Evolutionary conservation across 2,888 invertebrate species (phyloP).

Genomic region (Brassicogethes aeneus): DNA sequence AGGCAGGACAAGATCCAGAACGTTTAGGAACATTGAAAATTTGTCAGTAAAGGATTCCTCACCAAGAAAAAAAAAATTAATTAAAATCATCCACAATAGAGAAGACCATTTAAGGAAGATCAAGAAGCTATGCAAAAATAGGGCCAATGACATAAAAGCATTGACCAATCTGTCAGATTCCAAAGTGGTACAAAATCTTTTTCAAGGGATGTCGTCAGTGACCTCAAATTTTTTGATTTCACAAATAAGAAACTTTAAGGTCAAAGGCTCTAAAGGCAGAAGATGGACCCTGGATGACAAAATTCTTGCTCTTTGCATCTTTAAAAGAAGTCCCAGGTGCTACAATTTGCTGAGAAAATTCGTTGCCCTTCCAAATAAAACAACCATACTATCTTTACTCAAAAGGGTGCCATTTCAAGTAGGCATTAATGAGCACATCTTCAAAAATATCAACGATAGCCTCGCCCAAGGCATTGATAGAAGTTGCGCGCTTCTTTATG

Average conservation of each 20-base stretch:
- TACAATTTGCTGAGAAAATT: no score
- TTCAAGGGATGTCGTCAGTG: slow-evolving; percentile 4
- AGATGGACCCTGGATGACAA: slow-evolving; percentile 15
- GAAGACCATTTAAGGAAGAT: background rate
- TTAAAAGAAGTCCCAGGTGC: slow-evolving; percentile 11
- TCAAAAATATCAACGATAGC: slow-evolving; percentile 6
- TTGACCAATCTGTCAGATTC: background rate
- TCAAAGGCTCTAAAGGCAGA: slow-evolving; percentile 9
- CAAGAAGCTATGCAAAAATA: background rate
- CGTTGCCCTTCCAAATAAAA: slow-evolving; percentile 5
- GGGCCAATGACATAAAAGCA: background rate
- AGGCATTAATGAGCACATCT: slow-evolving; percentile 9
- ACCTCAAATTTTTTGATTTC: slow-evolving; percentile 12
- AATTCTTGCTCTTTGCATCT: slow-evolving; percentile 13
- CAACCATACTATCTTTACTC: slow-evolving; percentile 4
- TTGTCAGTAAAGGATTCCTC: no score
- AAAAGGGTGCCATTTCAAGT: slow-evolving; percentile 6
- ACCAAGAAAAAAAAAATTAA: background rate
- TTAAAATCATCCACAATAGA: background rate
- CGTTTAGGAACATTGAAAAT: no score
- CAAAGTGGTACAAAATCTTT: background rate
- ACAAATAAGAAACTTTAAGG: slow-evolving; percentile 4
- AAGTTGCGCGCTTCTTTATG: background rate
- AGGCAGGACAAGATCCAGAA: no score
- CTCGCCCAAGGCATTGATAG: background rate